Percentiles rank a stretch among this genome's conserved stretches.
phyloP scores from a whole-genome alignment of 2,888 invertebrate genomes.

The Diarsia mendica region DNA sequence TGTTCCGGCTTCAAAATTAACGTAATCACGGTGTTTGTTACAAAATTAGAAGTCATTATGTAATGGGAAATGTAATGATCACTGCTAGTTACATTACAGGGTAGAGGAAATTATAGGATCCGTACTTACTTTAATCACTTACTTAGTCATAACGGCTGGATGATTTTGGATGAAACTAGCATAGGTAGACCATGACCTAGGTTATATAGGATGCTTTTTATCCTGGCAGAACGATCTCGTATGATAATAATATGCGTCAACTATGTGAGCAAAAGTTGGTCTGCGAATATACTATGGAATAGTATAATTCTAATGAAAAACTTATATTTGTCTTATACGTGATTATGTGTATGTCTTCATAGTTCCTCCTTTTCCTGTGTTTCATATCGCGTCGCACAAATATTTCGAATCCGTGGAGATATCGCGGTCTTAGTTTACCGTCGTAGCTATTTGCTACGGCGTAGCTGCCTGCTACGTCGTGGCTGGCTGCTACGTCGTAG shows the following conservation, averaged over 20 bases:
- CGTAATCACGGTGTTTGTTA: conserved; percentile 12
- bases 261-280: neutral
- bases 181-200: neutral
- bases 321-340: neutral
- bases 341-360: neutral
- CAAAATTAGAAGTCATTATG: conserved; percentile 33
- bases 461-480: neutral
- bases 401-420: neutral
- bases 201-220: neutral
- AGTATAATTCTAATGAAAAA: neutral
- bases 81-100: neutral
- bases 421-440: neutral
- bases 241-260: neutral
- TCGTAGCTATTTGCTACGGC: neutral
- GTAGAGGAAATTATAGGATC: neutral
- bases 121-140: neutral
- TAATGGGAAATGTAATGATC: conserved; percentile 21
- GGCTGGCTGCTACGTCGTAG: neutral
- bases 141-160: neutral
- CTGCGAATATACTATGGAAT: neutral
- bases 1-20: conserved; percentile 18
- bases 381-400: neutral
- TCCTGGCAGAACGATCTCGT: too few species aligned
- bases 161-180: neutral
- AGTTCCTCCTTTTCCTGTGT: neutral